Evolutionary conservation across 64 coral and sea anemone genomes (phyloP), one percentile per base, ranked within the genome.

Genomic region (Dendrophyllia cribrosa): DNA sequence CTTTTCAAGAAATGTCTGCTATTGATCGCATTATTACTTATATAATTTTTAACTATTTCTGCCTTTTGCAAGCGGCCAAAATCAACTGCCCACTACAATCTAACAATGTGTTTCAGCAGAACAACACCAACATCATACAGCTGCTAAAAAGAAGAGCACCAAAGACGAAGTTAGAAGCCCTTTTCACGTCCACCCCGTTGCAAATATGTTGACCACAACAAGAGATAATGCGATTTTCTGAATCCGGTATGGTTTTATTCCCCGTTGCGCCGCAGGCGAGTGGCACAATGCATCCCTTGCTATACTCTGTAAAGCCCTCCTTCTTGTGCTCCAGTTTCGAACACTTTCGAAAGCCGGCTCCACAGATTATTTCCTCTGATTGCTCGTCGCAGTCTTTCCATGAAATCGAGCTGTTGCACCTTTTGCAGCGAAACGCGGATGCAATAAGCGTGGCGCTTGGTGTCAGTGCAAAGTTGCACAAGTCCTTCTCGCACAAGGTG

Each of bases 381-480:
- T 74, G 43, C 6, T 46, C 9, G 12, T 46, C 71, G 71, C 71
- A 74, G 71, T 74, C 34, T 15, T 74, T 9, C 71, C 71, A 74
- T 11, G 71, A 74, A 12, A 17, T 47, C 0, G 8, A 16, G 71
- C 71, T 74, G 43, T 3, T 45, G 34, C 71, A 74, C 12, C 17
- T 3, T 7, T 16, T 12, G 43, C 75, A 77, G 17, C 50, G 51
- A 20, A 77, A 77, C 6, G 16, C 19, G n/a, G 75, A 7, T 3
- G 75, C 50, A 52, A 77, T 22, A 16, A 77, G 75, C 7, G 50
- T 77, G 17, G 75, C 49, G 0, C 0, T 0, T 77, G 75, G 75
- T 2, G 48, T 22, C 48, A 77, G 48, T 20, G 75, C 75, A 52
- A 77, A 77, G 75, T 77, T 77, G n/a, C 75, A 77, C 75, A 77